Evolutionary conservation across 2,888 invertebrate genomes (phyloP).

Genomic region (Agrilus mali): DNA sequence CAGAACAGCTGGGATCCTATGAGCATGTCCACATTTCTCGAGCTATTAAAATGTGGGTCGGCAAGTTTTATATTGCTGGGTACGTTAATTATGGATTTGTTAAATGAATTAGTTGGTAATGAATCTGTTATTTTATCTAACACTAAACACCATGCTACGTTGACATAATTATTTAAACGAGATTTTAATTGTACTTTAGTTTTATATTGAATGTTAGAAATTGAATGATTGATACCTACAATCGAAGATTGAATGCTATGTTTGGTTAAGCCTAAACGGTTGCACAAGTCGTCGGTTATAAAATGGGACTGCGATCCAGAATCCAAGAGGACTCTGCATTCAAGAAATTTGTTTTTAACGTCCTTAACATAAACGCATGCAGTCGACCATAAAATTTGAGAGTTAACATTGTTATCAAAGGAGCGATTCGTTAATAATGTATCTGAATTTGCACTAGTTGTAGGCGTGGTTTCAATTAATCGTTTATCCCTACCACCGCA

Average conservation of each 20-base stretch:
- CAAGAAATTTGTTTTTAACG: not conserved
- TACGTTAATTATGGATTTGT: too few species aligned
- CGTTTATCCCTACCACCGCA: not conserved
- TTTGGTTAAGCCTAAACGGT: too few species aligned
- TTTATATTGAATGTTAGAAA: slow-evolving; percentile 1
- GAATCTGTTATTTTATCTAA: slow-evolving; percentile 6
- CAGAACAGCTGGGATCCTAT: slow-evolving; percentile 5
- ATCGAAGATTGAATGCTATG: too few species aligned
- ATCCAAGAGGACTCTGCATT: slow-evolving; percentile 8
- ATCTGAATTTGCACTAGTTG: not conserved
- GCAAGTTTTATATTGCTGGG: too few species aligned
- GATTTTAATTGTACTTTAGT: slow-evolving; percentile 5
- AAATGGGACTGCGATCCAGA: slow-evolving; percentile 10
- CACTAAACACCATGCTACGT: slow-evolving; percentile 4
- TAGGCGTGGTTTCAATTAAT: not conserved
- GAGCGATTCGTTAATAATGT: not conserved
- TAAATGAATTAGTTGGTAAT: not conserved
- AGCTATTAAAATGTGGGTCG: slow-evolving; percentile 1
- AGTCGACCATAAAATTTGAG: slow-evolving; percentile 8
- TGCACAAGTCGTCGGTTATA: slow-evolving; percentile 4
- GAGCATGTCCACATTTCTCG: slow-evolving; percentile 3
- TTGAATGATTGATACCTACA: too few species aligned
- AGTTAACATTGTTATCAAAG: slow-evolving; percentile 1
- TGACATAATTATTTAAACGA: slow-evolving; percentile 3
- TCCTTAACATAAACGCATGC: slow-evolving; percentile 5